Evolutionary conservation across 2,113 vertebrate genomes (phyloP).

Genomic region (Damaliscus lunatus): DNA sequence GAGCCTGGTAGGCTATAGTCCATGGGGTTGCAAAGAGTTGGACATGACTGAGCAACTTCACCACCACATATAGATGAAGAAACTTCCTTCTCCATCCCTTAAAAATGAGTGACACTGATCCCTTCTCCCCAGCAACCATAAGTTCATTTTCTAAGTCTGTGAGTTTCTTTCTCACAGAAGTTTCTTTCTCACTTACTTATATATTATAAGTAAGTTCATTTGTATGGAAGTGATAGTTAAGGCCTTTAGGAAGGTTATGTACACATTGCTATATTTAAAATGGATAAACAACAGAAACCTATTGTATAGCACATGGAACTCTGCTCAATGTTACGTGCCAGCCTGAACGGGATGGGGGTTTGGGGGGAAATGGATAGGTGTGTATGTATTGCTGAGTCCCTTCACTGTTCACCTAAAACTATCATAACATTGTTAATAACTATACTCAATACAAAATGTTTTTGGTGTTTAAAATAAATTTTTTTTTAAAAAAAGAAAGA

Average conservation of each 20-base stretch:
- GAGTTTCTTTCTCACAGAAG: background rate
- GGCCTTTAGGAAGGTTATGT: background rate
- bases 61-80: background rate
- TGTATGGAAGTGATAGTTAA: background rate
- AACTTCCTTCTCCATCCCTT: background rate
- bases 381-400: background rate
- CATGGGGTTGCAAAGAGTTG: background rate
- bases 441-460: background rate
- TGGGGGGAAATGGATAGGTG: background rate
- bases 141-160: background rate
- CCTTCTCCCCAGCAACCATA: background rate
- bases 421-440: background rate
- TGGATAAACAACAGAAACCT: background rate
- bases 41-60: background rate
- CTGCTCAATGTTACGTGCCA: background rate
- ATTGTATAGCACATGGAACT: background rate
- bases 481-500: background rate
- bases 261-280: background rate
- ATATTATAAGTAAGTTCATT: background rate
- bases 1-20: background rate
- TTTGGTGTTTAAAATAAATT: background rate
- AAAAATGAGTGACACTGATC: background rate
- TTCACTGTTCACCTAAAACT: background rate
- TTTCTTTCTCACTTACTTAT: background rate
- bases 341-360: accelerated